Evolutionary conservation across 2,888 invertebrate genomes (phyloP).

Genomic region (Eupithecia subfuscata): DNA sequence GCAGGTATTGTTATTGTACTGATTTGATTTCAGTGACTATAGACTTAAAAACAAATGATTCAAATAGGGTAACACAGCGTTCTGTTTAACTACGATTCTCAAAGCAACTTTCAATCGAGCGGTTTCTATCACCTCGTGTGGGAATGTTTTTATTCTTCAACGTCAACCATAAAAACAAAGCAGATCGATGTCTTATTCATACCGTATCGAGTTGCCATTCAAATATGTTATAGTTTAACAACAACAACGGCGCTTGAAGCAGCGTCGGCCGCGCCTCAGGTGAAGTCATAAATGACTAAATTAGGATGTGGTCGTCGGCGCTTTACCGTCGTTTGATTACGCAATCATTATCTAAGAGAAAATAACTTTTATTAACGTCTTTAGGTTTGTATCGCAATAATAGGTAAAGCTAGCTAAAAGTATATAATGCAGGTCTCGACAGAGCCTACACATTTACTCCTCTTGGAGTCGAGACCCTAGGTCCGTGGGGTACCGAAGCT

Average conservation of each 20-base stretch:
- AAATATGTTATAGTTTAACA: not conserved
- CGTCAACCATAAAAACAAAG: not conserved
- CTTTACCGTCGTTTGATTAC: constrained; percentile 9
- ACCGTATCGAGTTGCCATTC: not conserved
- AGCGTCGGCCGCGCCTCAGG: constrained; percentile 18
- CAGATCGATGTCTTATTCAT: not conserved
- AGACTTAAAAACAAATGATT: not conserved
- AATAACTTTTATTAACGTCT: not conserved
- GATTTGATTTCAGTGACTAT: not conserved
- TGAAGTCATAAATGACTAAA: constrained; percentile 31
- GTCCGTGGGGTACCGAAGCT: no score
- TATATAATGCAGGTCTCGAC: no score
- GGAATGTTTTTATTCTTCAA: not conserved
- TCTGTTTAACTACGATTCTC: not conserved
- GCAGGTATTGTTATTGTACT: not conserved
- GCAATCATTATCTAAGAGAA: constrained; percentile 3
- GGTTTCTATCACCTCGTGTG: not conserved
- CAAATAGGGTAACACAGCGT: not conserved
- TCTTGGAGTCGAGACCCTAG: no score
- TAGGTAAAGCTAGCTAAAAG: not conserved
- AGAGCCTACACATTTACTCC: no score
- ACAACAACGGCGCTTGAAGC: constrained; percentile 24
- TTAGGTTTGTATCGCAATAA: not conserved
- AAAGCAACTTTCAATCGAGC: not conserved
- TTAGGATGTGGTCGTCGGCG: constrained; percentile 15